phyloP scores from a whole-genome alignment of 2,797 vertebrate species.

The Danio aesculapii region DNA sequence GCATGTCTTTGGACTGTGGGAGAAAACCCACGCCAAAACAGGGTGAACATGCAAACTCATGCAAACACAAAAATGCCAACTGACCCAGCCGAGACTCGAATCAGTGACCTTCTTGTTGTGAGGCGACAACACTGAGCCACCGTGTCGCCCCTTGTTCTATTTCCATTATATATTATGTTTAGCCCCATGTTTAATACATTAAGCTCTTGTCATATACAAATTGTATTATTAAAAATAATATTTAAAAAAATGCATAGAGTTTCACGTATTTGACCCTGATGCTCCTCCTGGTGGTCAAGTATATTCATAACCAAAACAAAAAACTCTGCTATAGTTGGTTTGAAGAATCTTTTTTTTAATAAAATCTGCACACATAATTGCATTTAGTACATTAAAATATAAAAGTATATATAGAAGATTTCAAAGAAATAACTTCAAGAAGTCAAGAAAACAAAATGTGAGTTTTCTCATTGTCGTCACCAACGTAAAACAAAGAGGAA shows the following conservation, averaged over 20 bases:
- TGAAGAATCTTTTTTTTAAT: conserved; percentile 58
- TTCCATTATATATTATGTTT: not conserved
- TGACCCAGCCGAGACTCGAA: too few relatives aligned
- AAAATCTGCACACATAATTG: conserved; percentile 76
- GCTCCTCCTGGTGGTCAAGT: not conserved
- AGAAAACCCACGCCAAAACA: too few relatives aligned
- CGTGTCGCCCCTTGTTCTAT: too few relatives aligned
- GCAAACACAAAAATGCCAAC: too few relatives aligned
- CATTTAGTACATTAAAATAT: conserved; percentile 86
- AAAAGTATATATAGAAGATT: conserved; percentile 85
- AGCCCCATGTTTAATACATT: not conserved
- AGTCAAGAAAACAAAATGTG: conserved; percentile 77
- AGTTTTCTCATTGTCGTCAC: conserved; percentile 73
- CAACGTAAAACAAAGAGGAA: conserved; percentile 61
- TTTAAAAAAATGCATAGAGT: not conserved
- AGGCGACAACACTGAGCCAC: too few relatives aligned
- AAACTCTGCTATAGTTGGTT: not conserved
- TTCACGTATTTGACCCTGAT: not conserved
- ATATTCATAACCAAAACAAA: not conserved
- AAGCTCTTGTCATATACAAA: not conserved
- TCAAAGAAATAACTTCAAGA: conserved; percentile 75
- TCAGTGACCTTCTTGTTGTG: too few relatives aligned
- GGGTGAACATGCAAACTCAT: too few relatives aligned
- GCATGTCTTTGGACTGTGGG: too few relatives aligned
- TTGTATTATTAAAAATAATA: not conserved